Percentiles rank a stretch among this genome's conserved stretches.
Conservation (phyloP, 53 echinoderm and acorn worm genomes). For the Echinometra lucunter region DNA sequence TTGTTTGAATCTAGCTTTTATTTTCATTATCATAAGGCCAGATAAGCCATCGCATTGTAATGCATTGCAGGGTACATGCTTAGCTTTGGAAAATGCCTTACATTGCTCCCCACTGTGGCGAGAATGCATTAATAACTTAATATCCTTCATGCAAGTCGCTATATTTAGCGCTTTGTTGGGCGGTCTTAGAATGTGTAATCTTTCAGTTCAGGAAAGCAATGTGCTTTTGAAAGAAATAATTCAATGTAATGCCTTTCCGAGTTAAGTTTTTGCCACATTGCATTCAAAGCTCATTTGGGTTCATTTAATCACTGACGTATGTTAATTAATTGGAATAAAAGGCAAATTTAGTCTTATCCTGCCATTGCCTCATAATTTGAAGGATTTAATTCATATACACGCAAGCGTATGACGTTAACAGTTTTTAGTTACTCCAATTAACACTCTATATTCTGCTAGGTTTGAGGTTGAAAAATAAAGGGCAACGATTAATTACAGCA, state of each 20-base stretch:
- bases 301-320: conserved; percentile 19
- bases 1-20: background rate
- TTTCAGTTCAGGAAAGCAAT: background rate
- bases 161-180: conserved; percentile 13
- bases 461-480: background rate
- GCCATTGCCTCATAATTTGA: background rate
- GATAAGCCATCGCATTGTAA: background rate
- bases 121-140: conserved; percentile 56
- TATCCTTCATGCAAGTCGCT: conserved; percentile 36
- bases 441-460: background rate
- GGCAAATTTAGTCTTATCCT: background rate
- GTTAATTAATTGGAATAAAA: background rate
- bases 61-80: background rate
- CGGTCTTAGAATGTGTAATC: background rate
- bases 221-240: background rate
- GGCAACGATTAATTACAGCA: background rate
- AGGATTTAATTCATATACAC: background rate
- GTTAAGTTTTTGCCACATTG: background rate
- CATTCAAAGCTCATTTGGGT: background rate
- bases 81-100: background rate
- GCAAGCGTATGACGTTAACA: background rate
- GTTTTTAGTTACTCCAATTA: background rate
- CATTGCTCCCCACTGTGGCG: background rate
- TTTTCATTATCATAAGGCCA: background rate
- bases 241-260: background rate